A percentile compares a stretch with the other conserved stretches of the same genome.
These are phyloP conservation scores for Tetragonula carbonaria DNA, from an alignment of 2,888 invertebrate genomes.

Conservation along the genomic window DNA sequence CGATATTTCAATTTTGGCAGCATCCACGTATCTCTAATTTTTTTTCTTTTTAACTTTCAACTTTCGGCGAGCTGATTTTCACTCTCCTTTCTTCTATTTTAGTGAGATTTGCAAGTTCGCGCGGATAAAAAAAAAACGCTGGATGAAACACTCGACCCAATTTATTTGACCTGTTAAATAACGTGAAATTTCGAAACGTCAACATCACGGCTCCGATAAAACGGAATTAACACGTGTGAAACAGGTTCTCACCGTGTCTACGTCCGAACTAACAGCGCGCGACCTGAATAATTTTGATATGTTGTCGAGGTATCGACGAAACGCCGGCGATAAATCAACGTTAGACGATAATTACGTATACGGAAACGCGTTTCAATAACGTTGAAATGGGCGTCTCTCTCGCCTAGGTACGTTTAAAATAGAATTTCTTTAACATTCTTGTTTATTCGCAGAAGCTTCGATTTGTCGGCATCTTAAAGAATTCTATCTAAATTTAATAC, in stretches of 20 bases:
- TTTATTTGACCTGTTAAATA: neutral
- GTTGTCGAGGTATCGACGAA: conserved; percentile 8
- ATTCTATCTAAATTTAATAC: no score
- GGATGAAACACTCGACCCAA: neutral
- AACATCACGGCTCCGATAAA: conserved; percentile 26
- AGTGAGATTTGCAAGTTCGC: neutral
- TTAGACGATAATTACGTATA: neutral
- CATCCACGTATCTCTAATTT: no score
- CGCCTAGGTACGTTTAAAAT: neutral
- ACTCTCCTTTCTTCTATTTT: neutral
- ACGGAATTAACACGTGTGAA: conserved; percentile 38
- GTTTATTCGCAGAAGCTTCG: no score
- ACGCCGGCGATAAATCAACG: conserved; percentile 7
- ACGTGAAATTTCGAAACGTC: conserved; percentile 25
- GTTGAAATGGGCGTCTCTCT: no score
- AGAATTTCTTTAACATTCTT: neutral
- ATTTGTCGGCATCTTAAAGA: no score
- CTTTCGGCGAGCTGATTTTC: neutral
- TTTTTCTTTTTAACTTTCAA: no score
- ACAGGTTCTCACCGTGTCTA: conserved; percentile 15
- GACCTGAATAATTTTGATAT: conserved; percentile 40
- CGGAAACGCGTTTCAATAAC: neutral
- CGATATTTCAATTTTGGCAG: no score
- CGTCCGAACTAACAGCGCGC: conserved; percentile 6
- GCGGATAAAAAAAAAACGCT: neutral